Percentiles rank a stretch among this genome's conserved stretches.
Evolutionary conservation across 92 coral and sea anemone genomes (phyloP).

Genomic region (Epizoanthus fatuus): DNA sequence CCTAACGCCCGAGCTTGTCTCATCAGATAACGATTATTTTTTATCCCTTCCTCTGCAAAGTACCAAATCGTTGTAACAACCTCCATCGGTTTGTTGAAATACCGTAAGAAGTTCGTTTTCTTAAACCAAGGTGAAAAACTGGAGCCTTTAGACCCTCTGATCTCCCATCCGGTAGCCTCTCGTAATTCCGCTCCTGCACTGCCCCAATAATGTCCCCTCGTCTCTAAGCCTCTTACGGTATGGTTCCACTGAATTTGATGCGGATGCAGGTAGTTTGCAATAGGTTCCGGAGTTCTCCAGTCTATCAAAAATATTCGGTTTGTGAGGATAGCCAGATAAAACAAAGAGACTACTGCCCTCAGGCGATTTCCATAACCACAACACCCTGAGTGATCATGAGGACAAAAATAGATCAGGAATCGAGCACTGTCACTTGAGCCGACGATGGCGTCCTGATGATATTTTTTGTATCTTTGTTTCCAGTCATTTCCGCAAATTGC

Average conservation of each 20-base stretch:
- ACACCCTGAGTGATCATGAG: slow-evolving; percentile 81
- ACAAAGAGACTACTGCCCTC: slow-evolving; percentile 78
- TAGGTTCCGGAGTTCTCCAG: slow-evolving; percentile 91
- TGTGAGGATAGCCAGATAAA: slow-evolving; percentile 87
- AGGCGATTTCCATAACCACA: slow-evolving; percentile 96
- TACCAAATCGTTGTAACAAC: slow-evolving; percentile 88
- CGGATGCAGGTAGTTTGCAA: slow-evolving; percentile 80
- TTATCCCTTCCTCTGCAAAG: slow-evolving; percentile 83
- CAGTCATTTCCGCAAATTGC: slow-evolving; percentile 81
- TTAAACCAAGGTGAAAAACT: slow-evolving; percentile 71
- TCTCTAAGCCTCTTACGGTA: slow-evolving; percentile 68
- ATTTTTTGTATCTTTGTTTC: slow-evolving; percentile 80
- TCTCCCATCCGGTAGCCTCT: slow-evolving; percentile 80
- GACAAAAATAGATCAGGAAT: slow-evolving; percentile 83
- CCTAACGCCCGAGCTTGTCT: slow-evolving; percentile 72
- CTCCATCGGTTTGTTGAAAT: slow-evolving; percentile 77
- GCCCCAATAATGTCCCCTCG: slow-evolving; percentile 90
- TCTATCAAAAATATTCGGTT: slow-evolving; percentile 90
- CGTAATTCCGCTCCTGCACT: slow-evolving; percentile 76
- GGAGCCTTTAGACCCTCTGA: slow-evolving; percentile 70
- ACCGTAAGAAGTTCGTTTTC: slow-evolving; percentile 63
- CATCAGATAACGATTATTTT: slow-evolving; percentile 72
- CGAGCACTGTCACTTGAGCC: slow-evolving; percentile 44
- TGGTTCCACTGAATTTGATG: slow-evolving; percentile 90
- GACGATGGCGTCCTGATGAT: slow-evolving; percentile 64